Evolutionary conservation across 1,140 invertebrate species (phyloP), one percentile per base, ranked within the genome.

Genomic region (Listronotus bonariensis): DNA sequence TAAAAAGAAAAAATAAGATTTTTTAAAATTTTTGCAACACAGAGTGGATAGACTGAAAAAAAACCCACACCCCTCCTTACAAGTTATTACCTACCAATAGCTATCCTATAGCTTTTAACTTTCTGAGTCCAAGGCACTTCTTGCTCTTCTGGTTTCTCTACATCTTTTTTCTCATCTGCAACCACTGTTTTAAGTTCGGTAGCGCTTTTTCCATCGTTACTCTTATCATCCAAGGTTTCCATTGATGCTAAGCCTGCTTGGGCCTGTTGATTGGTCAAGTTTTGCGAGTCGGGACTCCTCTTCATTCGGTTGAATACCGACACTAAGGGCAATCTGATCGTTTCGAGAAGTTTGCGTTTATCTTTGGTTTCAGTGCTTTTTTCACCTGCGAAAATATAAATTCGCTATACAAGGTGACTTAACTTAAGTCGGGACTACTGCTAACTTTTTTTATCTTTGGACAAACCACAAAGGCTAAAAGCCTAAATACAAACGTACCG

Each of bases 241-340:
- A 89, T 87, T 1, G 89, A 91, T 0, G 90, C 89, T 51, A 92
- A 80, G 42, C 88, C 87, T 3, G 87, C 89, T 70, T 85, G 85
- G 10, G 77, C 76, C 71, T 52, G 76, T 72, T 68, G 79, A 34
- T 54, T 73, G 14, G 73, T 72, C n/a, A 77, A 61, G 45, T 71
- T 72, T 58, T 73, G 68, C 6, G 63, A 51, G 11, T 76, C 74
- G 11, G 67, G 34, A 6, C 65, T 69, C 69, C 74, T 72, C 62
- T 77, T 74, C 66, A 72, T 75, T 51, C 70, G 41, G 45, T 76
- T 84, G 68, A 88, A 84, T 56, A 88, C 86, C 17, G 85, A 85
- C 12, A 83, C 85, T 48, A 88, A 79, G 9, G 87, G 87, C 65
- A 88, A 74, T 55, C 84, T 82, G 59, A 89, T 88, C 46, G 86